Percentiles rank a stretch among this genome's conserved stretches.
phyloP scores from a whole-genome alignment of 2,797 vertebrate species.

The Spinibarbus caldwelli region DNA sequence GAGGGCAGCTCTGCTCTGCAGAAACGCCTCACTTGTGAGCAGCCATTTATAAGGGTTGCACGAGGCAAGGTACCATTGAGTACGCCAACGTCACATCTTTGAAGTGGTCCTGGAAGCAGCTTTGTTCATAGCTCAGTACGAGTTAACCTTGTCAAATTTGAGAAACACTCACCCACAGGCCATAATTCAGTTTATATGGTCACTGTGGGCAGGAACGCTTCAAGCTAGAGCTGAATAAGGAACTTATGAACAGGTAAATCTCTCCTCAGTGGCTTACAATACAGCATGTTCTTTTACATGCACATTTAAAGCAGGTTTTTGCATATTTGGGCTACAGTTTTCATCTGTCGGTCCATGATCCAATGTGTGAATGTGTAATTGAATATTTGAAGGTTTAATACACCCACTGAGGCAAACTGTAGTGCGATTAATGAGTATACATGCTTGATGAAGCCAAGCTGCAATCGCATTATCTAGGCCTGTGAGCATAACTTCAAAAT shows the following conservation, averaged over 20 bases:
- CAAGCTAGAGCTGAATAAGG: background rate
- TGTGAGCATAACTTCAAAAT: background rate
- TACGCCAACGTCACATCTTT: slow-evolving; percentile 13
- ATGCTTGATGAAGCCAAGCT: background rate
- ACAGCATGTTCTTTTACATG: background rate
- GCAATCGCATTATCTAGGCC: background rate
- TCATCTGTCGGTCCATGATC: background rate
- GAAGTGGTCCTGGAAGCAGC: slow-evolving; percentile 35
- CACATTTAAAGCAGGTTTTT: background rate
- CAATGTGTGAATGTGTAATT: background rate
- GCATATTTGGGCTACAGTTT: too few species aligned
- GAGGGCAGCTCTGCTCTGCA: slow-evolving; percentile 23
- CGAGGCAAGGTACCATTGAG: slow-evolving; percentile 5
- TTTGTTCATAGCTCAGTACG: slow-evolving; percentile 22
- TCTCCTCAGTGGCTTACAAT: background rate
- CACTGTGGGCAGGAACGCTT: slow-evolving; percentile 1
- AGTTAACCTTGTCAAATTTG: slow-evolving; percentile 18
- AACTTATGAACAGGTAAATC: slow-evolving; percentile 10
- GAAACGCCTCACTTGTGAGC: slow-evolving; percentile 26
- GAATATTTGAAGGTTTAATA: background rate
- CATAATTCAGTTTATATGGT: slow-evolving; percentile 19
- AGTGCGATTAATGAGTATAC: background rate
- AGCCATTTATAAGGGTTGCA: slow-evolving; percentile 42
- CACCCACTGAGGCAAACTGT: background rate
- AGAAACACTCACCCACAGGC: slow-evolving; percentile 12